Evolutionary conservation across 2,113 vertebrate genomes (phyloP).

Genomic region (Mirza zaza): DNA sequence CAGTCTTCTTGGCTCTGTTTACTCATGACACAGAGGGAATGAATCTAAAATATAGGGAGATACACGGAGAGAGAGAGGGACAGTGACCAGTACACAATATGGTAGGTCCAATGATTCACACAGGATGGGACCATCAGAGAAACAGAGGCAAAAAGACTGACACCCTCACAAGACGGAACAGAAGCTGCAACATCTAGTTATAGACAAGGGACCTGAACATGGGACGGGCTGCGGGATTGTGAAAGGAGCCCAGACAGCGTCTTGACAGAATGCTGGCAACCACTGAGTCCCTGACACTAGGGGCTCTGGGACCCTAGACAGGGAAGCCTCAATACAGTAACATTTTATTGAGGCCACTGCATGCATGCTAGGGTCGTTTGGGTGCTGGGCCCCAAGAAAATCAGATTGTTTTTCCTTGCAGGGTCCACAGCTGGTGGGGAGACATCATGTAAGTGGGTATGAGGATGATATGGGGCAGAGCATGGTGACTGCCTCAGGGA

Average conservation of each 20-base stretch:
- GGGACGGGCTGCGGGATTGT: too few species aligned
- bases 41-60: not conserved
- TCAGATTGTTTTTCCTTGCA: not conserved
- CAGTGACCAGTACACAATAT: rapidly evolving
- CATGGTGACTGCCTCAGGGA: not conserved
- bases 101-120: not conserved
- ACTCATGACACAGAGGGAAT: not conserved
- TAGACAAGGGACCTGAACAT: not conserved
- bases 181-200: not conserved
- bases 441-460: too few species aligned
- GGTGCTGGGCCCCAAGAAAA: not conserved
- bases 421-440: not conserved
- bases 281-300: not conserved
- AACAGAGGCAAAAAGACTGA: not conserved
- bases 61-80: not conserved
- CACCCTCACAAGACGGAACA: not conserved
- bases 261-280: not conserved
- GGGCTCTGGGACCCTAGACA: not conserved
- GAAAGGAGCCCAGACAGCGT: not conserved
- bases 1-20: not conserved
- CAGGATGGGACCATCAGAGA: not conserved
- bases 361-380: not conserved
- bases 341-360: not conserved
- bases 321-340: not conserved
- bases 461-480: not conserved